Evolutionary conservation across 2,888 invertebrate species (phyloP).

Genomic region (Athalia rosae): DNA sequence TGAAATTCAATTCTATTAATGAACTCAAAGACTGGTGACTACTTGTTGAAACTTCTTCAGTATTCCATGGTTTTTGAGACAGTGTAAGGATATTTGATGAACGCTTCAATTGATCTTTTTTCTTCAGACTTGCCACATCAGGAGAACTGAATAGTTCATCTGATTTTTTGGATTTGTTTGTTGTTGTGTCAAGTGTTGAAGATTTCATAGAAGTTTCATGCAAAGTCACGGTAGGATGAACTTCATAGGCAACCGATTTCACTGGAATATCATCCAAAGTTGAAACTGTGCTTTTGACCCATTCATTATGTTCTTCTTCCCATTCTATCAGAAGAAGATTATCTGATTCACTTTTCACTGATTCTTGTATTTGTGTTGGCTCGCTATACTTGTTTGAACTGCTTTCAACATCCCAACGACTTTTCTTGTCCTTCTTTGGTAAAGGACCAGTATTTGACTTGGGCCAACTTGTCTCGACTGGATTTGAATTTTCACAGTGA

Average conservation of each 20-base stretch:
- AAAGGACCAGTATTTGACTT: background rate
- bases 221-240: background rate
- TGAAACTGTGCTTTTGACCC: conserved; percentile 52
- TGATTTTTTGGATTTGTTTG: background rate
- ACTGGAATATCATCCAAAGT: conserved; percentile 13
- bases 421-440: conserved; percentile 56
- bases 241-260: background rate
- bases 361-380: conserved; percentile 4
- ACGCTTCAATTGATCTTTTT: background rate
- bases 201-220: conserved; percentile 5
- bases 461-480: conserved; percentile 1
- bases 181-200: background rate
- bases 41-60: background rate
- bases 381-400: conserved; percentile 12
- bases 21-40: conserved; percentile 36
- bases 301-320: conserved; percentile 59
- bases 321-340: conserved; percentile 48
- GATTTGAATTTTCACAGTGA: conserved; percentile 7
- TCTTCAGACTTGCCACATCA: background rate
- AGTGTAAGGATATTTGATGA: background rate
- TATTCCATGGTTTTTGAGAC: conserved; percentile 13
- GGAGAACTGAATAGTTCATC: conserved; percentile 10
- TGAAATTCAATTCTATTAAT: conserved; percentile 35
- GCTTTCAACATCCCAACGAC: conserved; percentile 67
- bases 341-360: conserved; percentile 23